Evolutionary conservation across 1,140 invertebrate genomes (phyloP).

Genomic region (Drosophila littoralis): DNA sequence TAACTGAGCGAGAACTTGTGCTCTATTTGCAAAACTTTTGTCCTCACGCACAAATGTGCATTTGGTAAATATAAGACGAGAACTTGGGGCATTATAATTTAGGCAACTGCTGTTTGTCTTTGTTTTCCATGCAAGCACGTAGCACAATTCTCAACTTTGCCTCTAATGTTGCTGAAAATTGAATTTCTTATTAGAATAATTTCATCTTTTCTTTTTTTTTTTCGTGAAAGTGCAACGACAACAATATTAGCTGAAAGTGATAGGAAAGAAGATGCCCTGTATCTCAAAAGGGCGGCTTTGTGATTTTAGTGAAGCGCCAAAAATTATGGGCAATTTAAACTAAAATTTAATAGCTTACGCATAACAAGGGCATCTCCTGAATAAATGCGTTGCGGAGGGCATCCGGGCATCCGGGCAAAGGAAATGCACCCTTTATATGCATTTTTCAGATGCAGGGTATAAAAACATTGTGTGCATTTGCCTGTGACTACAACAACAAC

Average conservation of each 20-base stretch:
- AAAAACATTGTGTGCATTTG: slow-evolving; percentile 44
- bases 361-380: too few species aligned
- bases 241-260: background rate
- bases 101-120: slow-evolving; percentile 42
- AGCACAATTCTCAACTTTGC: slow-evolving; percentile 53
- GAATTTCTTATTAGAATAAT: slow-evolving; percentile 77
- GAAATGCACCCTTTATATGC: background rate
- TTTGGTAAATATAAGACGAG: slow-evolving; percentile 38
- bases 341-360: background rate
- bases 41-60: slow-evolving; percentile 29
- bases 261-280: background rate
- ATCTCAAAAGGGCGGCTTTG: background rate
- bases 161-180: slow-evolving; percentile 83
- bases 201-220: slow-evolving; percentile 5
- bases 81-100: slow-evolving; percentile 63
- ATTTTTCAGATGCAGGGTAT: slow-evolving; percentile 12
- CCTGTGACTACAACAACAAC: slow-evolving; percentile 16
- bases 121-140: slow-evolving; percentile 55
- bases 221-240: slow-evolving; percentile 17
- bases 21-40: background rate
- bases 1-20: background rate
- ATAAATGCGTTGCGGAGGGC: too few species aligned
- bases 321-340: background rate
- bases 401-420: too few species aligned
- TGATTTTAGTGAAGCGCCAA: background rate